Evolutionary conservation across 2,888 invertebrate genomes (phyloP).

Genomic region (Cerceris rybyensis): DNA sequence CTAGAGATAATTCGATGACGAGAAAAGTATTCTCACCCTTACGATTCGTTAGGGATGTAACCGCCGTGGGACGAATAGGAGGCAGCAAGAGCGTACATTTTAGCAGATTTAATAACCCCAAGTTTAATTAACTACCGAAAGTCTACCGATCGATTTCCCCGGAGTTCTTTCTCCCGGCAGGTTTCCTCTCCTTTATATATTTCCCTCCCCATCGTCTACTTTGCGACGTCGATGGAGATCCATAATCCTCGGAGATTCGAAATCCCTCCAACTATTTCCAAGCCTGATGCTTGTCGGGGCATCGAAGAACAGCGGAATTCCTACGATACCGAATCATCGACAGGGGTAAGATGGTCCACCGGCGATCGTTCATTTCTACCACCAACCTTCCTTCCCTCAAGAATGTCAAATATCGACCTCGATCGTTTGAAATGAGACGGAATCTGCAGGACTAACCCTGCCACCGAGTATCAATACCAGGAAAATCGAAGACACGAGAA

Average conservation of each 20-base stretch:
- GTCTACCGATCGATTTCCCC: constrained; percentile 76
- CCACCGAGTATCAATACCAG: constrained; percentile 36
- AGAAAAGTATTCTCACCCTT: background rate
- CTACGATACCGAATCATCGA: constrained; percentile 37
- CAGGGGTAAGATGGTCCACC: constrained; percentile 24
- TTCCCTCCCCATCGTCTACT: constrained; percentile 36
- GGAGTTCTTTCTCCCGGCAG: constrained; percentile 59
- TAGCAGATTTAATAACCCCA: constrained; percentile 79
- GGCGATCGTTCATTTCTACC: constrained; percentile 40
- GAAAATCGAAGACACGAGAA: constrained; percentile 23
- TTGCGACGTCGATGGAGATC: constrained; percentile 47
- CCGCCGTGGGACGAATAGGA: constrained; percentile 9
- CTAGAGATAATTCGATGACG: background rate
- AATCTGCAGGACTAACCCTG: constrained; percentile 7
- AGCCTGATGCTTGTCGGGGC: constrained; percentile 7
- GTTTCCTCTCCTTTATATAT: constrained; percentile 28
- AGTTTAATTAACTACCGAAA: constrained; percentile 79
- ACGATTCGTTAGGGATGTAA: constrained; percentile 3
- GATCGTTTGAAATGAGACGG: constrained; percentile 39
- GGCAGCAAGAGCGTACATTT: constrained; percentile 57
- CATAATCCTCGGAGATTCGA: constrained; percentile 61
- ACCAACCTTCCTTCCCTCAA: constrained; percentile 35
- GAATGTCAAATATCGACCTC: constrained; percentile 44
- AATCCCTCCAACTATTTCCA: constrained; percentile 29
- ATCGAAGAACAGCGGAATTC: constrained; percentile 53